These are phyloP conservation scores for honey bee (Apis mellifera) DNA, from an alignment of 1,140 invertebrate species.

Conservation along the genomic window DNA sequence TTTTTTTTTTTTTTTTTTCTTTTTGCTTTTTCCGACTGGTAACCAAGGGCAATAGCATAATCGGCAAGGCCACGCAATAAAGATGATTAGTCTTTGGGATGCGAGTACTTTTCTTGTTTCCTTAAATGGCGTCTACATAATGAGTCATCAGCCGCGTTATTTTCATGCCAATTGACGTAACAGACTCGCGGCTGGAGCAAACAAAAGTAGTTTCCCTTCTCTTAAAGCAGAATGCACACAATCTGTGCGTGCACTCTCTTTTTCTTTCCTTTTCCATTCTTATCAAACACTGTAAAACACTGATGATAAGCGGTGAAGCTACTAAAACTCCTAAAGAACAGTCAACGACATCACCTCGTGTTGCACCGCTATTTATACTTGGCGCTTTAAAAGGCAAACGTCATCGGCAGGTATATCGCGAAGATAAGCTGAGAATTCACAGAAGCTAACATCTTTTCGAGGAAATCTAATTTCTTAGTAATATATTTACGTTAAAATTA, in stretches of 20 bases:
- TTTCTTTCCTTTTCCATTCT: slow-evolving; percentile 32
- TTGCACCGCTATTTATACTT: neutral
- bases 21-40: neutral
- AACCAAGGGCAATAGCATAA: neutral
- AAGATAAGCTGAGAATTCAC: neutral
- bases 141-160: slow-evolving; percentile 59
- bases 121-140: slow-evolving; percentile 33
- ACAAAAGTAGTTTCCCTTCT: slow-evolving; percentile 40
- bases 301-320: slow-evolving; percentile 31
- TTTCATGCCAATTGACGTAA: slow-evolving; percentile 63
- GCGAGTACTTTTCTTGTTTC: slow-evolving; percentile 45
- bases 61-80: slow-evolving; percentile 12
- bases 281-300: slow-evolving; percentile 27
- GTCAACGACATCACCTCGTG: slow-evolving; percentile 6
- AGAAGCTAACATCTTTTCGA: neutral
- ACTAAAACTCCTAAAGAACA: slow-evolving; percentile 3
- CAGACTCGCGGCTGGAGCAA: slow-evolving; percentile 26
- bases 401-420: slow-evolving; percentile 5
- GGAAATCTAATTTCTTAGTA: too few relatives aligned
- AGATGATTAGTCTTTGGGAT: slow-evolving; percentile 14
- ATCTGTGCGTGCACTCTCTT: neutral
- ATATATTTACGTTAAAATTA: too few relatives aligned
- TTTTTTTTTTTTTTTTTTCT: too few relatives aligned
- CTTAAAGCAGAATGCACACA: slow-evolving; percentile 24
- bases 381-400: slow-evolving; percentile 9